Conservation (phyloP, 2,797 vertebrate genomes). For the Phataginus tricuspis region DNA sequence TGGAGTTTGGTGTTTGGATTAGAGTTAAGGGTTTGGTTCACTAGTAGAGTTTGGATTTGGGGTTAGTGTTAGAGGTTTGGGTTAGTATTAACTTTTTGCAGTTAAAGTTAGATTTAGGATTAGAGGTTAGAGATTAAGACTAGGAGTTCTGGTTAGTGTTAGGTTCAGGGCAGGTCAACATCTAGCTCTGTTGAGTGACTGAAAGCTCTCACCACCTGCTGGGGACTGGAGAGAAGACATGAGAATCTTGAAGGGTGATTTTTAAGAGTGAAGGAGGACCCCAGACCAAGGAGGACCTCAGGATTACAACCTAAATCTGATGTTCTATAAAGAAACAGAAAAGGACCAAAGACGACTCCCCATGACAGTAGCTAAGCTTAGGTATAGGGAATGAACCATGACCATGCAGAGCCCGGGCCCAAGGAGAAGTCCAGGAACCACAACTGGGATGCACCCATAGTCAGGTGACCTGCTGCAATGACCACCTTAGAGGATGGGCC, state of each 20-base stretch:
- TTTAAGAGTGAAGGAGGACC: not conserved
- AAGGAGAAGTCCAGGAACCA: not conserved
- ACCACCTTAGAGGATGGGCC: not conserved
- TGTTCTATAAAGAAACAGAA: not conserved
- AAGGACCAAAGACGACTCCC: not conserved
- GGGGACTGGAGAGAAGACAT: not conserved
- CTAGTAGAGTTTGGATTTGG: not conserved
- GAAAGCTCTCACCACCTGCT: not conserved
- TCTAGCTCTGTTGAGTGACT: not conserved
- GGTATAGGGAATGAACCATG: not conserved
- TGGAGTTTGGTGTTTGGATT: conserved; percentile 12
- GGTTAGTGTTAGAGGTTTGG: not conserved
- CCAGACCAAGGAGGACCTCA: not conserved
- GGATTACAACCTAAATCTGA: not conserved
- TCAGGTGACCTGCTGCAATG: not conserved
- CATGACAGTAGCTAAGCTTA: not conserved
- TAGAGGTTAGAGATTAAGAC: not conserved
- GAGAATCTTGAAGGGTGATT: not conserved
- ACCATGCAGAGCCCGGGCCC: not conserved
- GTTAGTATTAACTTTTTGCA: not conserved
- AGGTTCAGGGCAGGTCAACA: not conserved
- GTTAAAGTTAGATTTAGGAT: not conserved
- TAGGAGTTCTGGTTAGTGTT: not conserved
- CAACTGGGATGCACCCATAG: not conserved
- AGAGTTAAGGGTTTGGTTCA: not conserved